These are phyloP conservation scores for Synanthedon andrenaeformis DNA, from an alignment of 2,888 invertebrate species.

Conservation along the genomic window DNA sequence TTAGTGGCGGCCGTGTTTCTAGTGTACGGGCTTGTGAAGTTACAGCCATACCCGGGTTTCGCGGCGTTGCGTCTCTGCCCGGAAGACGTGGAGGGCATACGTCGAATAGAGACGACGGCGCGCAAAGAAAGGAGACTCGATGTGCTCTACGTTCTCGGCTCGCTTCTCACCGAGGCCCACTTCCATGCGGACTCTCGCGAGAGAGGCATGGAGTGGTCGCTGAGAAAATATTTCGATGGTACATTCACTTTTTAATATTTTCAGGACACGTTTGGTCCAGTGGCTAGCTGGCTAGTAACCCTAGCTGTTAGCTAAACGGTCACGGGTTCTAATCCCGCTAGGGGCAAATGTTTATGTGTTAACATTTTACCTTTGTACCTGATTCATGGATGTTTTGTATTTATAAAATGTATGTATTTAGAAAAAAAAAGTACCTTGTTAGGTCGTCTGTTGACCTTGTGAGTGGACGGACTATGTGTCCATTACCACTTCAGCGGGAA, in stretches of 20 bases:
- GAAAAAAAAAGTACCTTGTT: too few species aligned
- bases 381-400: too few species aligned
- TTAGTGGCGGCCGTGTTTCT: conserved; percentile 45
- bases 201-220: conserved; percentile 34
- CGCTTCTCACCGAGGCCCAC: conserved; percentile 32
- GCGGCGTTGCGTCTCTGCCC: conserved; percentile 33
- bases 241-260: background rate
- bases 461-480: too few species aligned
- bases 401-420: too few species aligned
- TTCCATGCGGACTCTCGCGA: conserved; percentile 34
- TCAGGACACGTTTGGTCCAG: too few species aligned
- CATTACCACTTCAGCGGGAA: too few species aligned
- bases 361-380: too few species aligned
- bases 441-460: too few species aligned
- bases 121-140: conserved; percentile 31
- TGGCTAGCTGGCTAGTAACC: too few species aligned
- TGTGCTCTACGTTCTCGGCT: conserved; percentile 40
- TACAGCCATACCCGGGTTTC: conserved; percentile 41
- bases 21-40: conserved; percentile 36
- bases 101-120: conserved; percentile 29
- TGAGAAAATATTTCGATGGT: conserved; percentile 50
- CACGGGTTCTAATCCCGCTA: too few species aligned
- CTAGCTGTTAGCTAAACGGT: too few species aligned
- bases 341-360: too few species aligned
- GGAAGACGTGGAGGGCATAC: conserved; percentile 30